Base-by-base conservation (phyloP, 2,888 invertebrate genomes). In the Phragmatobia fuliginosa region DNA sequence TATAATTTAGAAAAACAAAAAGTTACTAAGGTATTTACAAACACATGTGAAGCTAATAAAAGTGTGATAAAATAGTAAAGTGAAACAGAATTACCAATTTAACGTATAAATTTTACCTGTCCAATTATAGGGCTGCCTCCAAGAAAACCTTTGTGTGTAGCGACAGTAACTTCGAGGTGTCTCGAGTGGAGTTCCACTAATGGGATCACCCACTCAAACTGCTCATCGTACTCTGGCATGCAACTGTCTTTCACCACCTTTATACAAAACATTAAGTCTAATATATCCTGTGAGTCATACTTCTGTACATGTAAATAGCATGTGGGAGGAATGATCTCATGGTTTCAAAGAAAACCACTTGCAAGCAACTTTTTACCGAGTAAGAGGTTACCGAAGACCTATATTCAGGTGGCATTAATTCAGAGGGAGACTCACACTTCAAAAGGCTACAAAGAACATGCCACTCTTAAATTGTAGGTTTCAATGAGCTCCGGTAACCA, bases 181-280 rank as follows among this genome's bases (percentile, higher is more conserved):
- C 97, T 96, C 62, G 96, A 96, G 83, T 96, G 96, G 67, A 99
- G 91, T 88, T 99, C 99, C 2, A 97, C 97, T 79, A 97, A 96
- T 1, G 98, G 97, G 78, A 99, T 97, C 62, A 97, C 95, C 95
- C 98, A 99, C 89, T 99, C 99, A 87, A 99, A 98, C 80, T 97
- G 97, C 87, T 98, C 98, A 90, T 99, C 99, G 89, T 97, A 99
- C 36, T 97, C 96, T 0, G 99, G 99, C 95, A 98, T 98, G 86
- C 98, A 98, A 87, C 97, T 98, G 90, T 99, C 98, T 88, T 98
- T 98, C 74, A 97, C 94, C 21, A 96, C 96, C 96, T 97, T 38
- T 32, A 31, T 45, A 64, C 18, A 45, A 41, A 41, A 41, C 41
- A 60, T 49, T 49, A n/a, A 21, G n/a, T 10, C n/a, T 49, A 49